phyloP scores from a whole-genome alignment of 2,113 vertebrate species.

The Arenaria interpres region DNA sequence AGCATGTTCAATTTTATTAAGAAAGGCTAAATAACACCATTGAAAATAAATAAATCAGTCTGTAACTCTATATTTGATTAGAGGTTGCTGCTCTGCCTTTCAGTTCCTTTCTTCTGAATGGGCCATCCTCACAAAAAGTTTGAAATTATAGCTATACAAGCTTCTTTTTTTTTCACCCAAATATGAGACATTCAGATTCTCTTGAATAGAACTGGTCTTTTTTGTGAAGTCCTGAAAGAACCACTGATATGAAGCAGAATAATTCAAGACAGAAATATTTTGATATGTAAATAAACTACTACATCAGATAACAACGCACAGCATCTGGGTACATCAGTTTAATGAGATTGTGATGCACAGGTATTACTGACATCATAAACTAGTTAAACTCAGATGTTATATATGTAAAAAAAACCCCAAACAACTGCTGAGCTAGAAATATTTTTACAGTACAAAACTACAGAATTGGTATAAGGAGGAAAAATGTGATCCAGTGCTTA shows the following conservation, averaged over 20 bases:
- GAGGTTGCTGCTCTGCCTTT: neutral
- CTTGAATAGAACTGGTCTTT: neutral
- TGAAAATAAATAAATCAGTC: neutral
- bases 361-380: neutral
- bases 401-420: neutral
- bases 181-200: neutral
- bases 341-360: neutral
- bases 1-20: neutral
- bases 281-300: neutral
- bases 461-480: neutral
- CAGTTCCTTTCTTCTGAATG: neutral
- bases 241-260: neutral
- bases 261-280: neutral
- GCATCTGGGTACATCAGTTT: neutral
- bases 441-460: neutral
- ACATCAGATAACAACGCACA: neutral
- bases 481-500: neutral
- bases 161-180: neutral
- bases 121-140: neutral
- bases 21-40: neutral
- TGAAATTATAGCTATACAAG: neutral
- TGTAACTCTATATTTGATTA: neutral
- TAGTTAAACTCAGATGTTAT: neutral
- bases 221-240: neutral
- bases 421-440: neutral